Base-by-base conservation (phyloP, 2,888 invertebrate species). In the Leistus spinibarbis region DNA sequence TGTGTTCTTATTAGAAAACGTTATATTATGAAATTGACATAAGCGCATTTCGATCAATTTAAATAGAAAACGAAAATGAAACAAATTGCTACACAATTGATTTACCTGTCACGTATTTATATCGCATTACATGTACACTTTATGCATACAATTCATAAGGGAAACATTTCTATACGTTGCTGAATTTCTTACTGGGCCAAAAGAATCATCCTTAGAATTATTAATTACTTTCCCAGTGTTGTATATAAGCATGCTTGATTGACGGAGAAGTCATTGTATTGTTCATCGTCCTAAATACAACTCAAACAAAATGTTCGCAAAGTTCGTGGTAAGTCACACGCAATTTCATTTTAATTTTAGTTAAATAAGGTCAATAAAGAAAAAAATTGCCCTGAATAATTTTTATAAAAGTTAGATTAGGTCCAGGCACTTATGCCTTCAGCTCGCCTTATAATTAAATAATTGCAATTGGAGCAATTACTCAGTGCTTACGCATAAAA, bases 301-400 rank as follows among this genome's bases (percentile, higher is more conserved):
- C 54, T 20, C 56, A 5, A 68, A 16, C 19, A 69, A 69, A 57
- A 69, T 69, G 69, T 19, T 69, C 57, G 60, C 69, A 17, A 69
- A 69, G 27, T 57, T 69, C 40, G 60, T 69, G 69, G 69, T 69
- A 60, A 69, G 69, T 69, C 19, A 53, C n/a, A n/a, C n/a, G n/a
- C n/a, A n/a, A n/a, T n/a, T n/a, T n/a, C n/a, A n/a, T n/a, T n/a
- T n/a, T n/a, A n/a, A n/a, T n/a, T n/a, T n/a, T n/a, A n/a, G n/a
- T n/a, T n/a, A n/a, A n/a, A n/a, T n/a, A n/a, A n/a, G n/a, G n/a
- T n/a, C n/a, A n/a, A n/a, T n/a, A n/a, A n/a, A n/a, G n/a, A n/a
- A n/a, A n/a, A n/a, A n/a, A n/a, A n/a, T n/a, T n/a, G n/a, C n/a
- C n/a, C n/a, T n/a, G n/a, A n/a, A n/a, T n/a, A n/a, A n/a, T n/a